Evolutionary conservation across 2,888 invertebrate species (phyloP), one percentile per base, ranked within the genome.

Genomic region (Epinotia ramella): DNA sequence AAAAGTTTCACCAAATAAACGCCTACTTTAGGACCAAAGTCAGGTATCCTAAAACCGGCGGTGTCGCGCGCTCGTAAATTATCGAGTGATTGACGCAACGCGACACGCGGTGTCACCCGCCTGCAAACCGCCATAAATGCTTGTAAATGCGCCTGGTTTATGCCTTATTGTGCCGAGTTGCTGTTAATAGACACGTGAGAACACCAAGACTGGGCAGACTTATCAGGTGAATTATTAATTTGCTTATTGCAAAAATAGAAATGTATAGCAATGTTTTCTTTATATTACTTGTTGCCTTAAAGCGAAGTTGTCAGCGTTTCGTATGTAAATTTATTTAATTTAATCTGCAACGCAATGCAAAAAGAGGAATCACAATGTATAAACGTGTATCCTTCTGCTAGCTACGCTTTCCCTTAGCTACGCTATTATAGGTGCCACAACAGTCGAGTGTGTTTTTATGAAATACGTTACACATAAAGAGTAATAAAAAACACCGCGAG

Each of bases 21-120:
- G 4, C 67, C 72, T 56, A 63, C 62, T 46, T 67, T 56, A 24
- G 40, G 18, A 18, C 62, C 53, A 53, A 64, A 28, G 57, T 66
- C 46, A 40, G 64, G 59, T 46, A 67, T 72, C 62, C 71, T 72
- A 46, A 76, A 76, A 62, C 66, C 70, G 16, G 66, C 62, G 56
- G 28, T 66, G 70, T 71, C 71, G 65, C 62, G 62, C 62, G 76
- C 56, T 72, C 76, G 76, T 76, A 76, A 76, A 76, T 72, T 76
- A 40, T 72, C 57, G 67, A 46, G 67, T 76, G 76, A 76, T 76
- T 76, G 76, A 76, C 76, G 76, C 63, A 68, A 68, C 71, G 66
- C 75, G 75, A 53, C 74, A 56, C 66, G 20, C 75, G 49, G 73
- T 62, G 73, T 49, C 62, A 63, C 18, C 53, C 63, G 62, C 33